Base-by-base conservation (phyloP, 1,140 invertebrate genomes). In the Solenopsis invicta region DNA sequence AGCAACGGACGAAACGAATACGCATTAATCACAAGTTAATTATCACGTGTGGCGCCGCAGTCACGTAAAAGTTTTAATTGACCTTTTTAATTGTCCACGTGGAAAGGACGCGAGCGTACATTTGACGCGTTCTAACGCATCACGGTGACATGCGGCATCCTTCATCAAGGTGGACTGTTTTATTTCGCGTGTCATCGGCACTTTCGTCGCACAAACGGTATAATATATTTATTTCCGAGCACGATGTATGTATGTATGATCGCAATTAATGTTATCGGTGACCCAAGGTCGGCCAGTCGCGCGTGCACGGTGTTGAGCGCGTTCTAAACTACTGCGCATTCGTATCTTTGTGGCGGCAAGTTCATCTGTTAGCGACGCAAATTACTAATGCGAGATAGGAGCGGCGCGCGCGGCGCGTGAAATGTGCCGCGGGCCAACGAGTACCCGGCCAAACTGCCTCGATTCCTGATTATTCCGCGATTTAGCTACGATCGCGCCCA, bases 21-120 rank as follows among this genome's bases (percentile, higher is more conserved):
- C 45, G 67, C 54, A 52, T 82, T 74, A 82, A 61, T 45, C 59
- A 18, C 69, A 41, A 84, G 75, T 84, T 84, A 84, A 84, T 84
- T 74, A 84, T 61, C 41, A 72, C 50, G 37, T 10, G 67, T 59
- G 12, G 6, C 18, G 10, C 3, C 4, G 24, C 54, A 16, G 45
- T 13, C 37, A 74, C 4, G n/a, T 18, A 2, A 84, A 81, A 50
- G 80, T 84, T 75, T 50, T 75, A 84, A 84, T 75, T 74, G 67
- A 74, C 69, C 41, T 84, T 82, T 74, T 61, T 13, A 34, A 34
- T 8, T 37, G 37, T 6, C 41, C n/a, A n/a, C 18, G n/a, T 12
- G 13, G 4, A 34, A 72, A 59, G 21, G 13, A 10, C 16, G 52
- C 3, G 45, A 10, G 9, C 8, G n/a, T 24, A 66, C 10, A 3